These are phyloP conservation scores for Ceyx erithaca DNA, from an alignment of 2,797 vertebrate species.

Conservation along the genomic window DNA sequence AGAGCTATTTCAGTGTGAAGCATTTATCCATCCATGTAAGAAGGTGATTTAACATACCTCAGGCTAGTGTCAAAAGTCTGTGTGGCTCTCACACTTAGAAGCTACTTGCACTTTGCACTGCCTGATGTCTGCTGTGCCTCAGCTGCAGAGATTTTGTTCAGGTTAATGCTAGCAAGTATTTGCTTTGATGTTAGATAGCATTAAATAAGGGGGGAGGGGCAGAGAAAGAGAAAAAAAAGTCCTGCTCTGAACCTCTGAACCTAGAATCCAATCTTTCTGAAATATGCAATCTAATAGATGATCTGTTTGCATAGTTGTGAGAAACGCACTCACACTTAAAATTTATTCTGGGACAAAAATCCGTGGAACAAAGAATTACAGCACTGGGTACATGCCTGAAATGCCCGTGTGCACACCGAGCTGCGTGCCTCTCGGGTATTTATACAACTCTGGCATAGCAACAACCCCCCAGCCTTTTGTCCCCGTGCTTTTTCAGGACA, in stretches of 20 bases:
- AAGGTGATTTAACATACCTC: slow-evolving; percentile 20
- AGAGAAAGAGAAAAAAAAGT: neutral
- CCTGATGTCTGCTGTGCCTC: neutral
- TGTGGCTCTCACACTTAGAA: neutral
- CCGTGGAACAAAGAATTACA: no score
- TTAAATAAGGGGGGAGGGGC: neutral
- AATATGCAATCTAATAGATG: neutral
- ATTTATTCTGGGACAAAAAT: no score
- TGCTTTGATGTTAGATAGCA: slow-evolving; percentile 16
- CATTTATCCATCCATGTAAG: neutral
- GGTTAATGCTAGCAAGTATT: slow-evolving; percentile 28
- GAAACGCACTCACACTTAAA: no score
- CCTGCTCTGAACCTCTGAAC: neutral
- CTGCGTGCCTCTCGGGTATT: no score
- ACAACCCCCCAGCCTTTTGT: no score
- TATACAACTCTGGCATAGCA: no score
- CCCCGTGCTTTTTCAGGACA: no score
- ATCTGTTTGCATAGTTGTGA: neutral
- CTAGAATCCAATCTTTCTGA: neutral
- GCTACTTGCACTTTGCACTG: neutral
- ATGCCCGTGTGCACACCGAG: no score
- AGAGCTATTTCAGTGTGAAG: neutral
- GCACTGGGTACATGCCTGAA: no score
- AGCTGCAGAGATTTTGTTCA: neutral
- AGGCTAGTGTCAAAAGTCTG: neutral